Conservation (phyloP, 2,113 vertebrate species). For the Mirza zaza region DNA sequence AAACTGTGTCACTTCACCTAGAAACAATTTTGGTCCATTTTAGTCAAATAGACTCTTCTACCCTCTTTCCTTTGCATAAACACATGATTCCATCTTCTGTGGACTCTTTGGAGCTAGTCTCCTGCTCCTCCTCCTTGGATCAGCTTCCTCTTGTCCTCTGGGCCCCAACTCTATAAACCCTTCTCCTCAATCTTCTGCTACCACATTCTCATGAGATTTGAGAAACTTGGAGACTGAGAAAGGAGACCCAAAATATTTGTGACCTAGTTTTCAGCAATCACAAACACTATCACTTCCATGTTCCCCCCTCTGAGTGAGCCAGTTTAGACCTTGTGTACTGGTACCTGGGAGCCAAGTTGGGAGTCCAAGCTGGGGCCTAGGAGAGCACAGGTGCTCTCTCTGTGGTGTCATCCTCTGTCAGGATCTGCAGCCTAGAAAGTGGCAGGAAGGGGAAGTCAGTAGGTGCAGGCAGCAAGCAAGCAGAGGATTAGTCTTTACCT, state of each 20-base stretch:
- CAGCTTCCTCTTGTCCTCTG: too few relatives aligned
- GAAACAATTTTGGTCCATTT: background rate
- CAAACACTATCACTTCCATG: background rate
- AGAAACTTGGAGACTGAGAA: background rate
- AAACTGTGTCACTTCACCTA: background rate
- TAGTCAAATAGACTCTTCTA: background rate
- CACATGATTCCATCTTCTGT: background rate
- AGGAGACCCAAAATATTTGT: background rate
- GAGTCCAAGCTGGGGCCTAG: too few relatives aligned
- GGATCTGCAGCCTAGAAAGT: background rate
- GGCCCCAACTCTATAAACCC: background rate
- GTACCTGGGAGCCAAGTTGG: too few relatives aligned
- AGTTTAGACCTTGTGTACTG: background rate
- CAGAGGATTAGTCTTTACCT: background rate
- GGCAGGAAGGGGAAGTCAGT: background rate
- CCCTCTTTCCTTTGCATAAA: background rate
- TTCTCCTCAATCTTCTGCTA: background rate
- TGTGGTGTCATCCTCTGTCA: background rate
- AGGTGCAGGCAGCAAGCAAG: background rate
- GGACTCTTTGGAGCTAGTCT: background rate
- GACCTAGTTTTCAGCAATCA: background rate
- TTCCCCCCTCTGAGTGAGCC: background rate
- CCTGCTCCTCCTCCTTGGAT: background rate
- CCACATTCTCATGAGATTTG: background rate
- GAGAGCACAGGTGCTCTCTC: background rate